Conservation (phyloP, 2,888 invertebrate species). For the Eledona agricola region DNA sequence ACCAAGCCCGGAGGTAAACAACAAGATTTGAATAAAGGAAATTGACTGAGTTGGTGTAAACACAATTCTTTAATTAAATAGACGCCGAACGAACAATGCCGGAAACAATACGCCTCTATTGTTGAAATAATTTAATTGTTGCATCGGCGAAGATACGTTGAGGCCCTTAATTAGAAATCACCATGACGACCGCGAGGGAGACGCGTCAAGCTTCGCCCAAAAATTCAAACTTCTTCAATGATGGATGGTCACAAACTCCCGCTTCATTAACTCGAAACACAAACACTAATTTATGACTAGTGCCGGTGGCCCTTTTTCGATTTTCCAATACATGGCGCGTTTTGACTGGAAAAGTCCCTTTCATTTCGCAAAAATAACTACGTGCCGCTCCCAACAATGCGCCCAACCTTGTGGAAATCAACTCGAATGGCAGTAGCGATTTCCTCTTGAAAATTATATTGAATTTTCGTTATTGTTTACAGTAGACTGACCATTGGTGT, state of each 20-base stretch:
- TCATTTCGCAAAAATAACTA: slow-evolving; percentile 35
- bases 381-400: slow-evolving; percentile 37
- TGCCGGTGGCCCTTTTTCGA: no score
- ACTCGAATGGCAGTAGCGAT: slow-evolving; percentile 43
- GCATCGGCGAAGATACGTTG: slow-evolving; percentile 39
- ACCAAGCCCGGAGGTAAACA: slow-evolving; percentile 8
- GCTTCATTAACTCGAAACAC: no score
- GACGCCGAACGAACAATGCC: slow-evolving; percentile 6
- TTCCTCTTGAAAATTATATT: slow-evolving; percentile 46
- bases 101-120: slow-evolving; percentile 8
- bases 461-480: slow-evolving; percentile 45
- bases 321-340: slow-evolving; percentile 10
- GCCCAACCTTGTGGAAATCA: slow-evolving; percentile 46
- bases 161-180: slow-evolving; percentile 53
- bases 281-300: no score
- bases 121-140: slow-evolving; percentile 4
- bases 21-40: slow-evolving; percentile 2
- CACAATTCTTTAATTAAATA: background rate
- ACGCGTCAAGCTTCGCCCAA: no score
- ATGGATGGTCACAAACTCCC: no score
- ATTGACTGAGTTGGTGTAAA: slow-evolving; percentile 3
- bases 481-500: slow-evolving; percentile 36
- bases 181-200: slow-evolving; percentile 51
- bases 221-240: no score
- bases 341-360: slow-evolving; percentile 19